A percentile compares a stretch with the other conserved stretches of the same genome.
Evolutionary conservation across 2,888 invertebrate species (phyloP).

Genomic region (Craniophora ligustri): DNA sequence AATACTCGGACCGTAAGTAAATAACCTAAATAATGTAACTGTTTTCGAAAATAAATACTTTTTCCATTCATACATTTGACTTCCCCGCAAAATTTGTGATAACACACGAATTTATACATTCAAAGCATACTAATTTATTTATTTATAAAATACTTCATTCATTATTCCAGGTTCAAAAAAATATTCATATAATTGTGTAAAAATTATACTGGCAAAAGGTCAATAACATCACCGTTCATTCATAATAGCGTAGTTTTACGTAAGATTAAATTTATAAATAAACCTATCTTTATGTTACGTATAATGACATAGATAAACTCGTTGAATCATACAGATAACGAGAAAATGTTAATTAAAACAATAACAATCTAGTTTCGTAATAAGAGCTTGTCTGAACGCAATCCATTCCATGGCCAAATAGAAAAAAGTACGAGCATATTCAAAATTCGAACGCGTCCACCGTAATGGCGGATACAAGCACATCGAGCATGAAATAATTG

Average conservation of each 20-base stretch:
- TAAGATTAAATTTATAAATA: slow-evolving; percentile 55
- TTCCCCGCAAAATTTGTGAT: too few species aligned
- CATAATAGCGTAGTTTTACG: slow-evolving; percentile 59
- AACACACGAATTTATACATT: too few species aligned
- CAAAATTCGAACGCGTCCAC: slow-evolving; percentile 64
- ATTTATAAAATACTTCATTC: too few species aligned
- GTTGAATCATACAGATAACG: slow-evolving; percentile 45
- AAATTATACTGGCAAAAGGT: slow-evolving; percentile 53
- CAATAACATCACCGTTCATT: slow-evolving; percentile 69
- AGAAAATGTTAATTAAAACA: slow-evolving; percentile 39
- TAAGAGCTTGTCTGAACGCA: slow-evolving; percentile 15
- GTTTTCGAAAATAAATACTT: background rate
- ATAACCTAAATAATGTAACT: background rate
- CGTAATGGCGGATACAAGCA: slow-evolving; percentile 79
- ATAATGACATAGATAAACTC: slow-evolving; percentile 28
- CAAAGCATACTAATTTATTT: too few species aligned
- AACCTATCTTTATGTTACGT: slow-evolving; percentile 26
- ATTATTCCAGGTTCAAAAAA: too few species aligned
- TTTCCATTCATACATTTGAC: too few species aligned
- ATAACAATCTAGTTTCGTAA: slow-evolving; percentile 24
- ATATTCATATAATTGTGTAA: slow-evolving; percentile 29
- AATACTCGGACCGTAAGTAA: background rate
- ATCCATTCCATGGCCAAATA: slow-evolving; percentile 1
- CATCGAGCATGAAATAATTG: slow-evolving; percentile 83
- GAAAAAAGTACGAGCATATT: slow-evolving; percentile 48